Percentiles rank a stretch among this genome's conserved stretches.
Evolutionary conservation across 1,140 invertebrate genomes (phyloP).

Genomic region (Dysdera silvatica): DNA sequence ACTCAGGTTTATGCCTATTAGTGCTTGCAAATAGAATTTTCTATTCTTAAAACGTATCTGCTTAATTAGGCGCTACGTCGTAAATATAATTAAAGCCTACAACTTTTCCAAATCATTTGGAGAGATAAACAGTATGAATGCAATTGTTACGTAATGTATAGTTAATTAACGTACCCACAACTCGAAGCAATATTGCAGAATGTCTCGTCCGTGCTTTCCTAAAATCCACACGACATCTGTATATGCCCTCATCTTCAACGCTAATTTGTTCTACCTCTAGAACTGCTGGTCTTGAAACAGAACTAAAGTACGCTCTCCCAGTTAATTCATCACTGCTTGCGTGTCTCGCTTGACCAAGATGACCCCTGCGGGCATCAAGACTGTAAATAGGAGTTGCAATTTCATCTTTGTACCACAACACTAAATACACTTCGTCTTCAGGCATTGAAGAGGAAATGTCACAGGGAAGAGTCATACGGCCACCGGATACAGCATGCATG

Average conservation of each 20-base stretch:
- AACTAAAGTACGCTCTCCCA: constrained; percentile 22
- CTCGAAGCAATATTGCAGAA: constrained; percentile 71
- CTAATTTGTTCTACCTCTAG: constrained; percentile 20
- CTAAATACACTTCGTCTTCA: constrained; percentile 79
- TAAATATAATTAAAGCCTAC: no score
- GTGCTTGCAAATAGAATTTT: no score
- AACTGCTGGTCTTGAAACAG: constrained; percentile 15
- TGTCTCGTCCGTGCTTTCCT: constrained; percentile 75
- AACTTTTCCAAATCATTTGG: no score
- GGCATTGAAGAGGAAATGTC: constrained; percentile 64
- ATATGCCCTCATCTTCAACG: constrained; percentile 61
- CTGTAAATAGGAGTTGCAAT: constrained; percentile 43
- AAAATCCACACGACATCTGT: constrained; percentile 80
- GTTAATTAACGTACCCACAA: constrained; percentile 81
- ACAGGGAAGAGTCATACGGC: constrained; percentile 65
- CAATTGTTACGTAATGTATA: no score
- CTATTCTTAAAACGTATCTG: no score
- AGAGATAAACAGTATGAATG: no score
- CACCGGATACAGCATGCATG: constrained; percentile 16
- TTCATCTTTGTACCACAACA: constrained; percentile 79
- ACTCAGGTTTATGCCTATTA: no score
- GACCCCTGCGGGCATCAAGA: constrained; percentile 33
- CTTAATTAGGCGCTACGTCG: no score
- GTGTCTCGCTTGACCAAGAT: constrained; percentile 23
- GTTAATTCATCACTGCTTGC: constrained; percentile 21